A percentile compares a stretch with the other conserved stretches of the same genome.
These are phyloP conservation scores for Disparrhopalites patrizii DNA, from an alignment of 2,888 invertebrate genomes.

Conservation along the genomic window DNA sequence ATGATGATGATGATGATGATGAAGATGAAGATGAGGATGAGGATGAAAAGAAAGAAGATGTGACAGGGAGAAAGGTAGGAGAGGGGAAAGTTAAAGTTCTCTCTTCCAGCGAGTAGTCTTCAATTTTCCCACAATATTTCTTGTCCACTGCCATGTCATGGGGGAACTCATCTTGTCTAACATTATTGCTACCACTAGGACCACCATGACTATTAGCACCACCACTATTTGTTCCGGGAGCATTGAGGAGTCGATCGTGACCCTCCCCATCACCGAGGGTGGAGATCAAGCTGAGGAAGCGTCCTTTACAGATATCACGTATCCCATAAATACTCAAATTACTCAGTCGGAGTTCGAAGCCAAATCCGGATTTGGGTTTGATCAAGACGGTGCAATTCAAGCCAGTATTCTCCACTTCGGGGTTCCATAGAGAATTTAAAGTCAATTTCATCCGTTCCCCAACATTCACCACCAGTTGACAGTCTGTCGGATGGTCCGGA, in stretches of 20 bases:
- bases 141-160: slow-evolving; percentile 23
- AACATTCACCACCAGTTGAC: slow-evolving; percentile 33
- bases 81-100: slow-evolving; percentile 39
- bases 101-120: slow-evolving; percentile 44
- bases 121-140: slow-evolving; percentile 46
- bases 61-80: neutral
- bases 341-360: slow-evolving; percentile 40
- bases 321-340: slow-evolving; percentile 48
- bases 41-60: neutral
- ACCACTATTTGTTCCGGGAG: no score
- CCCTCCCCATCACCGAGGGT: no score
- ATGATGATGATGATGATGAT: slow-evolving; percentile 15
- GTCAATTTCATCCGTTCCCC: slow-evolving; percentile 34
- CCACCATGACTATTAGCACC: no score
- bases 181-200: no score
- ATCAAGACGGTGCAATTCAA: slow-evolving; percentile 46
- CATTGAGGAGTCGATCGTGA: neutral
- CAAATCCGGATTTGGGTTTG: slow-evolving; percentile 40
- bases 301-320: slow-evolving; percentile 46
- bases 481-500: slow-evolving; percentile 6
- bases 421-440: slow-evolving; percentile 39
- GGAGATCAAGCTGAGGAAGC: slow-evolving; percentile 37
- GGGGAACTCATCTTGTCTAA: slow-evolving; percentile 12
- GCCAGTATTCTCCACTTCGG: slow-evolving; percentile 42
- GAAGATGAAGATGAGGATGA: no score